Conservation (phyloP, 2,888 invertebrate genomes). For the Oegoconia quadripuncta region DNA sequence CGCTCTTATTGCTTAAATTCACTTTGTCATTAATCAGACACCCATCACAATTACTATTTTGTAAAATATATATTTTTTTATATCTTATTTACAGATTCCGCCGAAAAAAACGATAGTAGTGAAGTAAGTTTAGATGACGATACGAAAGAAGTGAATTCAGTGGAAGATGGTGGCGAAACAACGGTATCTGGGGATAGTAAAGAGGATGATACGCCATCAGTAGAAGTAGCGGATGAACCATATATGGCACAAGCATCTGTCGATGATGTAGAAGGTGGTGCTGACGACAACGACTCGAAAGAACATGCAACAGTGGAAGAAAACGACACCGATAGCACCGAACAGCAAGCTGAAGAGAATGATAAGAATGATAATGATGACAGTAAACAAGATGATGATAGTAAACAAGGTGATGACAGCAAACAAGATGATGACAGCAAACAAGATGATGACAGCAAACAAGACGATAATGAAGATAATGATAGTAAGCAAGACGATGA, state of each 20-base stretch:
- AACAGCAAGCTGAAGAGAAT: slow-evolving; percentile 38
- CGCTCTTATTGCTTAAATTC: background rate
- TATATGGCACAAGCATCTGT: slow-evolving; percentile 66
- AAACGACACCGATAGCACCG: slow-evolving; percentile 50
- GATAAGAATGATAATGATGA: slow-evolving; percentile 42
- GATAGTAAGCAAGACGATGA: slow-evolving; percentile 33
- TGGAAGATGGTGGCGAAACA: slow-evolving; percentile 53
- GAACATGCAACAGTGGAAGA: slow-evolving; percentile 45
- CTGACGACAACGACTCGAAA: slow-evolving; percentile 54
- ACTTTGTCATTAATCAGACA: no score
- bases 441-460: slow-evolving; percentile 39
- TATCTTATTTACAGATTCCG: slow-evolving; percentile 53
- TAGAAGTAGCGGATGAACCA: slow-evolving; percentile 73
- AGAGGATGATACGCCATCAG: slow-evolving; percentile 56
- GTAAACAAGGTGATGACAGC: slow-evolving; percentile 40
- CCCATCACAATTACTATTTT: no score
- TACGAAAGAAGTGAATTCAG: slow-evolving; percentile 63
- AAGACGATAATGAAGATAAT: slow-evolving; percentile 41
- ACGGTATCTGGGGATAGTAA: slow-evolving; percentile 40
- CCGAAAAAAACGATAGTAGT: slow-evolving; percentile 73
- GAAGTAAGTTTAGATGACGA: slow-evolving; percentile 69
- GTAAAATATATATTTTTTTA: background rate
- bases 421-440: slow-evolving; percentile 49
- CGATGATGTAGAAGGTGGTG: slow-evolving; percentile 58
- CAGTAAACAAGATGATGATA: slow-evolving; percentile 31